Evolutionary conservation across 2,113 vertebrate genomes (phyloP).

Genomic region (Vombatus ursinus): DNA sequence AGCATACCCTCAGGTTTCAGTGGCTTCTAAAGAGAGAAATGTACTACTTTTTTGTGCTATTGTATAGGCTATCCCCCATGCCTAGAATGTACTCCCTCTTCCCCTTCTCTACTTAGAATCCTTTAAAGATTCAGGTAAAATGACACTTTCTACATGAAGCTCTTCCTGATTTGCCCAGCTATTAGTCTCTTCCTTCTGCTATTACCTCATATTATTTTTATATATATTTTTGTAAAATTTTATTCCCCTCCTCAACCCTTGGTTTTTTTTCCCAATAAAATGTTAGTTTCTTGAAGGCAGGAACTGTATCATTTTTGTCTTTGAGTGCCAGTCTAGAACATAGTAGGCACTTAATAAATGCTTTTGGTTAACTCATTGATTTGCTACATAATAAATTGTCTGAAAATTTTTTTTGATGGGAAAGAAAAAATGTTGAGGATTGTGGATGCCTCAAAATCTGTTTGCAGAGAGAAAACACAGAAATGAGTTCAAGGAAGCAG

Average conservation of each 20-base stretch:
- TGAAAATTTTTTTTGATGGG: slow-evolving; percentile 18
- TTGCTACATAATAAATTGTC: neutral
- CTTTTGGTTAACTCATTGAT: neutral
- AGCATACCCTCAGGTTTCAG: neutral
- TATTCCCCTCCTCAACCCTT: neutral
- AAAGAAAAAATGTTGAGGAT: slow-evolving; percentile 35
- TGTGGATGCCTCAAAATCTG: neutral
- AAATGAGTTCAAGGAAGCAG: slow-evolving; percentile 15
- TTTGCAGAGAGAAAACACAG: slow-evolving; percentile 37
- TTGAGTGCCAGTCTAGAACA: neutral
- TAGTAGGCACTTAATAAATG: neutral
- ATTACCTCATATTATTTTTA: neutral
- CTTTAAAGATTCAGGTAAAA: neutral
- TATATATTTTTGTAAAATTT: neutral
- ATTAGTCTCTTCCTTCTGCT: neutral
- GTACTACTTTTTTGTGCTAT: neutral
- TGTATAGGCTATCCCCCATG: neutral
- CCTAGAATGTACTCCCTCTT: neutral
- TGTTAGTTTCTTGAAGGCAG: neutral
- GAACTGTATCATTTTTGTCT: neutral
- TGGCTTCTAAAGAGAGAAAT: neutral
- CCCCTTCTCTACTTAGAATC: neutral
- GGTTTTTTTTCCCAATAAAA: neutral
- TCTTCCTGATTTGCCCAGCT: neutral
- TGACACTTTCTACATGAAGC: neutral